A percentile compares a stretch with the other conserved stretches of the same genome.
These are phyloP conservation scores for Oreochromis aureus DNA, from an alignment of 2,113 vertebrate species.

Conservation along the genomic window DNA sequence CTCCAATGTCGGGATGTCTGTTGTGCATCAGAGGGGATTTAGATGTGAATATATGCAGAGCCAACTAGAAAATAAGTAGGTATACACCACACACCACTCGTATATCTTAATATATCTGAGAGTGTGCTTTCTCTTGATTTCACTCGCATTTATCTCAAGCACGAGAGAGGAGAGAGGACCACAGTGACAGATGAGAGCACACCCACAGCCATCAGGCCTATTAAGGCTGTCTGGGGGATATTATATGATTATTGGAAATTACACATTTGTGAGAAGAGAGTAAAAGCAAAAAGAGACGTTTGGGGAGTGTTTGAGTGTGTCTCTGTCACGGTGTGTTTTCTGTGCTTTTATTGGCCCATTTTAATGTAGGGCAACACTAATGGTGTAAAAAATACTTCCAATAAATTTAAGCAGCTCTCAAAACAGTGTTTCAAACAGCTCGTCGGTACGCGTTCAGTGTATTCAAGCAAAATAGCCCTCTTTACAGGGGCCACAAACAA, in stretches of 20 bases:
- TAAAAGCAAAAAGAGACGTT: not conserved
- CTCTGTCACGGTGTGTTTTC: not conserved
- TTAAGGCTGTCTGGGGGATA: not conserved
- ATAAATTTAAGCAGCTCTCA: constrained; percentile 8
- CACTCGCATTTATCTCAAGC: not conserved
- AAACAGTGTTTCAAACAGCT: not conserved
- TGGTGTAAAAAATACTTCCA: not conserved
- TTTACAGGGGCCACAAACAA: not conserved
- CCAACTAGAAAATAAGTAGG: not conserved
- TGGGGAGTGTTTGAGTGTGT: not conserved
- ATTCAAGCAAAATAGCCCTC: not conserved
- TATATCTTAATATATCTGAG: not conserved
- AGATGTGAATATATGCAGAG: not conserved
- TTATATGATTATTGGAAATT: not conserved
- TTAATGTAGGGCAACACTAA: constrained; percentile 22
- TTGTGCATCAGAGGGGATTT: not conserved
- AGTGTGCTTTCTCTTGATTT: not conserved
- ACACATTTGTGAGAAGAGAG: not conserved
- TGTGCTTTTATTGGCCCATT: not conserved
- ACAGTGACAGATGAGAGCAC: not conserved
- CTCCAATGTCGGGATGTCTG: not conserved
- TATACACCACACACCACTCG: not conserved
- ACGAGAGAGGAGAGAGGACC: not conserved
- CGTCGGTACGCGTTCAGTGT: not conserved
- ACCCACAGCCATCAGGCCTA: not conserved